Conservation (phyloP, 2,888 invertebrate species). For the Corbicula japonica region DNA sequence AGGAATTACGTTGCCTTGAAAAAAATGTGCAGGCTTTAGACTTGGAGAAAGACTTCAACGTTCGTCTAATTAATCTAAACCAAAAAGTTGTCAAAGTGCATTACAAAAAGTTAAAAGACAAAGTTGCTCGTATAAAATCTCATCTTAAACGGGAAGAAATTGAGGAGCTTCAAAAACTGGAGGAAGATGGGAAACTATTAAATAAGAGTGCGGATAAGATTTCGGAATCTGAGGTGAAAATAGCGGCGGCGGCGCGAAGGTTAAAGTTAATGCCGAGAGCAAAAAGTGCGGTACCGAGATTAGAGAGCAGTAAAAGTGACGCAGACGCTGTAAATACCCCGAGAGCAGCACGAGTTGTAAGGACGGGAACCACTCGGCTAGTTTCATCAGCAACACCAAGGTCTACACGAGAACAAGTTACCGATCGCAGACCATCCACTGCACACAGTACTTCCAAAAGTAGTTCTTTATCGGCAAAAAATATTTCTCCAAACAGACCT, state of each 20-base stretch:
- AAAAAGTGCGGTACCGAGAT: conserved; percentile 42
- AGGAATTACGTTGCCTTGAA: conserved; percentile 81
- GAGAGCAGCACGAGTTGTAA: background rate
- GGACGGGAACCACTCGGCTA: background rate
- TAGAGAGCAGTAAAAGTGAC: conserved; percentile 6
- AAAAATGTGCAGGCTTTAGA: conserved; percentile 78
- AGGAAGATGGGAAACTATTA: conserved; percentile 74
- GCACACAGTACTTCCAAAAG: background rate
- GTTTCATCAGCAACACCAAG: background rate
- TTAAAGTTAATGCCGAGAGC: conserved; percentile 70
- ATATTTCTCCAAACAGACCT: background rate
- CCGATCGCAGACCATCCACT: background rate
- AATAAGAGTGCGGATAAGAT: conserved; percentile 37
- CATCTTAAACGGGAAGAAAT: conserved; percentile 79
- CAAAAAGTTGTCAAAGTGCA: conserved; percentile 79
- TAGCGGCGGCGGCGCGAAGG: conserved; percentile 78
- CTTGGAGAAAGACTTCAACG: conserved; percentile 77
- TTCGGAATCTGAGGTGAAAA: conserved; percentile 76
- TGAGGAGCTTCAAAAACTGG: conserved; percentile 73
- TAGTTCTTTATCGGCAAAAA: background rate
- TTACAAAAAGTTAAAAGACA: conserved; percentile 79
- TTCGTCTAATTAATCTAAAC: conserved; percentile 81
- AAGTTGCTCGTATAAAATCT: conserved; percentile 79
- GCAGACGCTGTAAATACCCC: background rate
- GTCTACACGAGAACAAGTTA: background rate